phyloP scores from a whole-genome alignment of 2,888 invertebrate species.

The Ephialtes manifestator region DNA sequence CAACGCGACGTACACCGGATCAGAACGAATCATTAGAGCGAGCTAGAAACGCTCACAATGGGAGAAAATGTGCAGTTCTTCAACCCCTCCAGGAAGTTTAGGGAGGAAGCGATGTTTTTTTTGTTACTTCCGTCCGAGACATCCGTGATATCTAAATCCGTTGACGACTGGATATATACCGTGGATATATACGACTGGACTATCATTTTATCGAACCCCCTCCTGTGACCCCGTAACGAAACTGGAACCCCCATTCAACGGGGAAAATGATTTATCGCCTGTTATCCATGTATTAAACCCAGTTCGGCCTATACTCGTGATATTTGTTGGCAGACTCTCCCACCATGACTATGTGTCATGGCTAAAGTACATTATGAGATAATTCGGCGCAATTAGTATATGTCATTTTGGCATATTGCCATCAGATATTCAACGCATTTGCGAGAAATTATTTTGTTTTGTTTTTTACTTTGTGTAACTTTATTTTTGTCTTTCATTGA shows the following conservation, averaged over 20 bases:
- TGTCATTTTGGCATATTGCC: too few species aligned
- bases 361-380: not conserved
- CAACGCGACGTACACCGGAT: constrained; percentile 78
- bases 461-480: too few species aligned
- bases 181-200: not conserved
- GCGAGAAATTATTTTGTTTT: too few species aligned
- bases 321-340: constrained; percentile 24
- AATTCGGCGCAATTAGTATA: too few species aligned
- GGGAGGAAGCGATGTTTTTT: constrained; percentile 77
- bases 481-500: too few species aligned
- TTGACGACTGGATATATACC: not conserved
- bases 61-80: constrained; percentile 70
- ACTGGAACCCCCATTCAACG: constrained; percentile 75
- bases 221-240: constrained; percentile 76
- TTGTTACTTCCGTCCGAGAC: constrained; percentile 62
- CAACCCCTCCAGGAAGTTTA: constrained; percentile 84
- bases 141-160: constrained; percentile 81
- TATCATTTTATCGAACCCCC: constrained; percentile 49
- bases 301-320: constrained; percentile 72
- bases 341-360: constrained; percentile 19
- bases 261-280: constrained; percentile 65
- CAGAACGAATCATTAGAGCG: constrained; percentile 84
- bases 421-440: too few species aligned
- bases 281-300: constrained; percentile 32
- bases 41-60: constrained; percentile 53